Conservation (phyloP, 2,888 invertebrate species). For the Ormia ochracea region DNA sequence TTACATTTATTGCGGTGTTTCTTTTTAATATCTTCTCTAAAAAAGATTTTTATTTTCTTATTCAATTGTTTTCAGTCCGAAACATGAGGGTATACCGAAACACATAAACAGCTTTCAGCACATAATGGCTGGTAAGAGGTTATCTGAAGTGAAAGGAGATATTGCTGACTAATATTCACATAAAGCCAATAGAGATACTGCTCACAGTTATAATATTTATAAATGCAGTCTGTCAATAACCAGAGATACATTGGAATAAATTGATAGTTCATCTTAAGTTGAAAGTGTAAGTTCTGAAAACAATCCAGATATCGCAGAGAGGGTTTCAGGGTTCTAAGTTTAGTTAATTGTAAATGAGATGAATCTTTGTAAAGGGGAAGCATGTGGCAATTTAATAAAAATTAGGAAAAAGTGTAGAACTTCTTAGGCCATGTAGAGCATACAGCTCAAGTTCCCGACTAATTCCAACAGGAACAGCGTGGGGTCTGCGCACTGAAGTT, state of each 20-base stretch:
- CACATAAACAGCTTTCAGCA: constrained; percentile 17
- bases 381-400: too few relatives aligned
- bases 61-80: neutral
- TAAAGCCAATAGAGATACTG: neutral
- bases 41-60: neutral
- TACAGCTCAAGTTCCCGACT: too few relatives aligned
- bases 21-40: constrained; percentile 2
- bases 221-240: neutral
- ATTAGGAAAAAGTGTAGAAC: too few relatives aligned
- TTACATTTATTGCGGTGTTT: constrained; percentile 6
- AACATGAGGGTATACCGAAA: neutral
- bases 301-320: too few relatives aligned
- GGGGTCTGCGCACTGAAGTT: too few relatives aligned
- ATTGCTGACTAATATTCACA: neutral
- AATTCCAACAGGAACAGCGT: too few relatives aligned
- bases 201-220: neutral
- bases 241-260: neutral
- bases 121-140: neutral
- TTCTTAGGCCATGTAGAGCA: too few relatives aligned
- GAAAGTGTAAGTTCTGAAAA: neutral
- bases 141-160: neutral
- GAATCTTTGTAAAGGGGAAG: too few relatives aligned
- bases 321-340: too few relatives aligned
- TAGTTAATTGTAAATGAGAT: too few relatives aligned
- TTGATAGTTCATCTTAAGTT: neutral